A percentile compares a stretch with the other conserved stretches of the same genome.
phyloP scores from a whole-genome alignment of 1,140 invertebrate species.

The Metaphire vulgaris region DNA sequence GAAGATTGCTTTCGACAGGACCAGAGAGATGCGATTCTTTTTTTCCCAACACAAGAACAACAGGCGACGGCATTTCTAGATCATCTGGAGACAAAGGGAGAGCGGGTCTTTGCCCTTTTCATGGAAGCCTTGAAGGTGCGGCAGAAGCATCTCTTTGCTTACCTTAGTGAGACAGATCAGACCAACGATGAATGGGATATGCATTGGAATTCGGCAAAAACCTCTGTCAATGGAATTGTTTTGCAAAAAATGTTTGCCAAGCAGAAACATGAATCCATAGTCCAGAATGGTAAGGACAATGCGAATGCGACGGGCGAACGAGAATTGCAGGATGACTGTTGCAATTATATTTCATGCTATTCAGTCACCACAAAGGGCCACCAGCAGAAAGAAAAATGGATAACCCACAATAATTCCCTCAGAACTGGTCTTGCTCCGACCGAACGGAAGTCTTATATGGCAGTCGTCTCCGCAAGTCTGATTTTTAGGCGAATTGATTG shows the following conservation, averaged over 20 bases:
- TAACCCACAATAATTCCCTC: background rate
- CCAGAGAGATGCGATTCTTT: background rate
- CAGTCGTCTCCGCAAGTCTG: background rate
- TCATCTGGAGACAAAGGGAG: background rate
- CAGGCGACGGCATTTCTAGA: background rate
- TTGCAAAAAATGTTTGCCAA: background rate
- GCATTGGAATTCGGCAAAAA: background rate
- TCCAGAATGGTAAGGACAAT: background rate
- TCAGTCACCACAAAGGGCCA: background rate
- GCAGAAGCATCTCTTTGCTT: constrained; percentile 18
- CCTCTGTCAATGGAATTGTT: background rate
- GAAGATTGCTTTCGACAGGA: background rate
- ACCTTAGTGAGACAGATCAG: constrained; percentile 16
- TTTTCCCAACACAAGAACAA: background rate
- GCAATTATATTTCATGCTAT: background rate
- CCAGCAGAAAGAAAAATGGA: constrained; percentile 1
- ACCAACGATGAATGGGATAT: background rate
- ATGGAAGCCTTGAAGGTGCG: constrained; percentile 23
- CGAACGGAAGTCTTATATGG: constrained; percentile 6
- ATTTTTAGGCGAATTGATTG: constrained; percentile 1
- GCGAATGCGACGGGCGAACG: background rate
- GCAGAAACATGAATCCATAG: background rate
- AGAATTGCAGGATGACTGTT: background rate
- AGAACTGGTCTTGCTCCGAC: background rate
- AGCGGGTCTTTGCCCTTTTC: constrained; percentile 20